A percentile compares a stretch with the other conserved stretches of the same genome.
Conservation (phyloP, 2,888 invertebrate species). For the Cheilosia variabilis region DNA sequence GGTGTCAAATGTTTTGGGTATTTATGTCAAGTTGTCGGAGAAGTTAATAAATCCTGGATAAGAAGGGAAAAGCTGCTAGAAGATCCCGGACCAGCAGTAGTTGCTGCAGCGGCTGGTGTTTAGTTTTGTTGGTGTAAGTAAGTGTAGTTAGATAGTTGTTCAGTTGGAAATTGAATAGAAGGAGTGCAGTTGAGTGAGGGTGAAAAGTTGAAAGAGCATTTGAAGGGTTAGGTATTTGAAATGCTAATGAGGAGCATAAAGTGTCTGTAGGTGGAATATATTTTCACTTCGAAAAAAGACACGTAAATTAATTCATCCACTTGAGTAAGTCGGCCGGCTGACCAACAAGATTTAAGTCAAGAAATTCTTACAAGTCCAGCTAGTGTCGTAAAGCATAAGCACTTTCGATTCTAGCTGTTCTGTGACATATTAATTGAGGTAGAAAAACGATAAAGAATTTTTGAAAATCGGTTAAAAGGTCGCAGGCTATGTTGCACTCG, state of each 20-base stretch:
- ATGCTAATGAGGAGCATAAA: constrained; percentile 1
- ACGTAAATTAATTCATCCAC: background rate
- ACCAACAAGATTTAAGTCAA: no score
- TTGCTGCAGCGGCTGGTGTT: background rate
- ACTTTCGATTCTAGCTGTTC: no score
- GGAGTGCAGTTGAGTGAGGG: constrained; percentile 5
- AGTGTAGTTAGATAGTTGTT: background rate
- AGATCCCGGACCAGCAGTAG: constrained; percentile 10
- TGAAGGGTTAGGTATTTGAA: constrained; percentile 13
- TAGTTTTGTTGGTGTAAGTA: background rate
- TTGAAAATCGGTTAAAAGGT: no score
- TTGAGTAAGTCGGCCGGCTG: no score
- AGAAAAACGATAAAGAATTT: no score
- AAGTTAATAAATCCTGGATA: constrained; percentile 65
- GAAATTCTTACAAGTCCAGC: no score
- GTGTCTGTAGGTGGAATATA: background rate
- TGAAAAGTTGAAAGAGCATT: background rate
- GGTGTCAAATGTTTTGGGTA: constrained; percentile 72
- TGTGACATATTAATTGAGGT: no score
- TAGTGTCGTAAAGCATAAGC: no score
- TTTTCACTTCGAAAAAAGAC: background rate
- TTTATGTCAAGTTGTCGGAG: constrained; percentile 70
- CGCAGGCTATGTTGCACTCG: no score
- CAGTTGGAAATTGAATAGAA: background rate
- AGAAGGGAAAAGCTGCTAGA: constrained; percentile 29